phyloP scores from a whole-genome alignment of 2,797 vertebrate genomes.

The Coracias cyanogaster region DNA sequence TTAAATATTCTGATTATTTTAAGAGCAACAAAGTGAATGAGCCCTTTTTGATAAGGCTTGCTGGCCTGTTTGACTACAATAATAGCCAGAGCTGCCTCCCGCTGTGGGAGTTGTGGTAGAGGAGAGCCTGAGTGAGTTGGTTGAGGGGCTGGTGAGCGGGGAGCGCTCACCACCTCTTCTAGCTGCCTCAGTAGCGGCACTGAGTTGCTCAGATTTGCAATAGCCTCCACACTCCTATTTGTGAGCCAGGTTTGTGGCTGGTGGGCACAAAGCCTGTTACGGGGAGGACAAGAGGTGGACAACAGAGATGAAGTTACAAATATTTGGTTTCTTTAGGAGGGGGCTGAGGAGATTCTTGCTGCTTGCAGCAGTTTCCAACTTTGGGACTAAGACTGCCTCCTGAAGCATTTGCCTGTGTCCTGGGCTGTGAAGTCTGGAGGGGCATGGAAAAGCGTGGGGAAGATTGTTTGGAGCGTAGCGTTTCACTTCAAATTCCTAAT shows the following conservation, averaged over 20 bases:
- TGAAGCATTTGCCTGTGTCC: not conserved
- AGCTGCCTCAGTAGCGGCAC: fast-evolving
- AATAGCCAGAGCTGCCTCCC: not conserved
- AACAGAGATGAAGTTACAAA: not conserved
- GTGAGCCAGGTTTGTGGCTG: not conserved
- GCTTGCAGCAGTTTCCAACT: not conserved
- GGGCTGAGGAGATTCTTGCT: not conserved
- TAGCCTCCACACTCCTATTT: not conserved
- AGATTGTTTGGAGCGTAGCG: not conserved
- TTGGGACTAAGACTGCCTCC: not conserved
- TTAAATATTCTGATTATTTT: not conserved
- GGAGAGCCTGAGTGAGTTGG: not conserved
- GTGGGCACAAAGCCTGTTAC: not conserved
- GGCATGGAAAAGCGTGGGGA: fast-evolving
- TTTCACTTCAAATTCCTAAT: not conserved
- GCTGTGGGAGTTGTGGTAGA: not conserved
- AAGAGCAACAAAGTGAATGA: not conserved
- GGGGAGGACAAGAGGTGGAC: not conserved
- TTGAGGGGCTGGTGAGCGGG: not conserved
- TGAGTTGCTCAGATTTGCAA: not conserved
- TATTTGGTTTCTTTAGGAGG: fast-evolving
- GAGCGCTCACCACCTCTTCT: not conserved
- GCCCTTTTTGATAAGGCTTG: not conserved
- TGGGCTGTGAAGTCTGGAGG: not conserved
- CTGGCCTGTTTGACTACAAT: not conserved